These are phyloP conservation scores for Ptilorrhoa leucosticta DNA, from an alignment of 2,113 vertebrate species.

Conservation along the genomic window DNA sequence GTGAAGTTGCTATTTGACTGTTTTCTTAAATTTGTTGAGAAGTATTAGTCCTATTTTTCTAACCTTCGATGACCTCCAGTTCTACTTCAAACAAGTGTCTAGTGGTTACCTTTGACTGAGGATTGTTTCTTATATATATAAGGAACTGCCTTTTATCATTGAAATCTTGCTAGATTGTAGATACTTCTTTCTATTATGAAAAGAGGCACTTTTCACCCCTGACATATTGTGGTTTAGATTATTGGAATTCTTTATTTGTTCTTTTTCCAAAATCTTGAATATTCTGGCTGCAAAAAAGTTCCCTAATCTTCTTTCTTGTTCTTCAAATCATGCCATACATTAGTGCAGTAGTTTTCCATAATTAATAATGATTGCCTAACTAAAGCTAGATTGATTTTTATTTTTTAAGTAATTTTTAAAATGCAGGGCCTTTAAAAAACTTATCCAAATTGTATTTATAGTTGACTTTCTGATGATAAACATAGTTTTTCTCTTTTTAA, in stretches of 20 bases:
- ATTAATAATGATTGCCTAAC: background rate
- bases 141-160: slow-evolving; percentile 40
- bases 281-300: background rate
- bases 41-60: background rate
- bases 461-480: background rate
- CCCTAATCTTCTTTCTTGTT: background rate
- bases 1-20: background rate
- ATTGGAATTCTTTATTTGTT: background rate
- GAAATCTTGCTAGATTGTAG: slow-evolving; percentile 7
- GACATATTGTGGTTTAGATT: slow-evolving; percentile 34
- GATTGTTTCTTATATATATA: slow-evolving; percentile 37
- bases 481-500: background rate
- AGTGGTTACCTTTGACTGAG: slow-evolving; percentile 18
- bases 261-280: slow-evolving; percentile 11
- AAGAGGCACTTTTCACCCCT: background rate
- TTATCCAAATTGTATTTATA: background rate
- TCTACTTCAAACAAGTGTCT: slow-evolving; percentile 37
- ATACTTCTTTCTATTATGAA: slow-evolving; percentile 25
- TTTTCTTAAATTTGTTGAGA: slow-evolving; percentile 17
- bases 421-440: background rate
- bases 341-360: background rate
- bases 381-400: background rate
- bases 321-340: background rate
- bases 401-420: background rate
- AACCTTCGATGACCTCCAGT: background rate